These are phyloP conservation scores for Leptopterna dolabrata DNA, from an alignment of 2,888 invertebrate species.

Conservation along the genomic window DNA sequence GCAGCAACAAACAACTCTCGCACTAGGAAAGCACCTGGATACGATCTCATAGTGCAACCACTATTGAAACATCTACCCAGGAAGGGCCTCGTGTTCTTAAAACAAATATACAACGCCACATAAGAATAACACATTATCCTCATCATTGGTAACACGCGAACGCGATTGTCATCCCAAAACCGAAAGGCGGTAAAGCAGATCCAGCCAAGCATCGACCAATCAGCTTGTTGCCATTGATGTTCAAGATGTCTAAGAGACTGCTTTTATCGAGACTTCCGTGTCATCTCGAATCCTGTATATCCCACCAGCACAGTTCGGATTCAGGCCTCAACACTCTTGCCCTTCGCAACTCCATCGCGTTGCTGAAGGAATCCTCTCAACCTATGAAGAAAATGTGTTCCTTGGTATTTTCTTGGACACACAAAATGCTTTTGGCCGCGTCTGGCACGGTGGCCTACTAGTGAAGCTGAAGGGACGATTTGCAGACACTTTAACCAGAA, in stretches of 20 bases:
- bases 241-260: background rate
- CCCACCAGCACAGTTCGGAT: background rate
- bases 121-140: background rate
- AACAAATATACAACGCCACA: background rate
- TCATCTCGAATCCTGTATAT: background rate
- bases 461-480: no score
- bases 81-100: background rate
- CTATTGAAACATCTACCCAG: no score
- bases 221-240: background rate
- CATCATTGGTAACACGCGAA: background rate
- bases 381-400: no score
- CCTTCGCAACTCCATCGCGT: no score
- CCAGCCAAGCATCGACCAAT: background rate
- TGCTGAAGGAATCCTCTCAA: no score
- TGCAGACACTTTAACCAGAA: no score
- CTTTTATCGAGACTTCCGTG: background rate
- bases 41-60: no score
- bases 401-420: background rate
- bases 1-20: background rate
- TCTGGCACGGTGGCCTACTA: no score
- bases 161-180: background rate
- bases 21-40: constrained; percentile 24
- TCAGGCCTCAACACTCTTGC: background rate
- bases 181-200: background rate
- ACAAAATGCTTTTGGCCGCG: background rate